Base-by-base conservation (phyloP, 2,888 invertebrate species). In the Caenorhabditis sp. region DNA sequence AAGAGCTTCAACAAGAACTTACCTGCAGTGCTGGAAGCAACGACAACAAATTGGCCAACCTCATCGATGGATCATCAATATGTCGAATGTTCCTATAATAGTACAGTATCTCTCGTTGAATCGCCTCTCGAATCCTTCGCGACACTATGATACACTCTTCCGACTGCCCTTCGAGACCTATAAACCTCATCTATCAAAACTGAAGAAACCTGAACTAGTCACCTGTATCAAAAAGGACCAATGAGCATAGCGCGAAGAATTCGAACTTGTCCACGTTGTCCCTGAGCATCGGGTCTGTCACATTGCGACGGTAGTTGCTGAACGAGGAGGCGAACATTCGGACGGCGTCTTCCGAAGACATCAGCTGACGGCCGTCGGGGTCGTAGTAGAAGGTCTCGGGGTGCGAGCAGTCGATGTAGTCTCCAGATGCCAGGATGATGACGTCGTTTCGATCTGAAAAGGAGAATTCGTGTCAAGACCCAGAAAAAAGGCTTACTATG, bases 351-450 rank as follows among this genome's bases (percentile, higher is more conserved):
- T 87, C 86, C 0, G 85, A 83, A 16, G 80, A 70, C 86, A 87
- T 87, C 10, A 80, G n/a, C 47, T 87, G 87, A 19, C 68, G 58
- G 10, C 85, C 86, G 10, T 81, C 82, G 14, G 76, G 79, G 24
- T 87, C 87, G n/a, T 75, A 75, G 51, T 87, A 87, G 51, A 87
- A 87, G 0, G 86, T 87, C 54, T 85, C 87, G 0, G 87, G 87
- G 16, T 77, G 81, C 0, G 66, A 56, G 41, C 83, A 80, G n/a
- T 87, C 86, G 26, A 87, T 85, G 56, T 77, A 87, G 28, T 87
- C 86, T 2, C 87, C 87, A 28, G 85, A 82, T 0, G 85, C 83
- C 8, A 87, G 54, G n/a, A 80, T 72, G 12, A 87, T 75, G 8
- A 87, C 85, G 51, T 87, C 87, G 31, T 83, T 85, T 31, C 87